Evolutionary conservation across 2,113 vertebrate genomes (phyloP).

Genomic region (Colinus virginianus): DNA sequence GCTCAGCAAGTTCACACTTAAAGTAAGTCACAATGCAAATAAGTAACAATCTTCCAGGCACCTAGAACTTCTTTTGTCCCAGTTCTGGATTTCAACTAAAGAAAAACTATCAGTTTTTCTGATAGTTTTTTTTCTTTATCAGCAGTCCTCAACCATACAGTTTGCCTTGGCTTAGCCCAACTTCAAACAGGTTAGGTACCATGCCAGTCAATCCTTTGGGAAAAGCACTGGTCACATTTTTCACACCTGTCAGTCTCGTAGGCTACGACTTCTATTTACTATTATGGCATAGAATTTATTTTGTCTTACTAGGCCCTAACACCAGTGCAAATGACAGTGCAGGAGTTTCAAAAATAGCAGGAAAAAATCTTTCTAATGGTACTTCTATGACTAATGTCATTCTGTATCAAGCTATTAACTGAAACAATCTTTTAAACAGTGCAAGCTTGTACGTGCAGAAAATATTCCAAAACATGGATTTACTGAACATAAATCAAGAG

Average conservation of each 20-base stretch:
- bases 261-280: background rate
- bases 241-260: background rate
- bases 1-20: background rate
- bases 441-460: background rate
- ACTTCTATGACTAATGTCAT: background rate
- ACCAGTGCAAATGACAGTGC: background rate
- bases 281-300: background rate
- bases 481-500: background rate
- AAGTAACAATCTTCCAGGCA: background rate
- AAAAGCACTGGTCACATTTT: background rate
- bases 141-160: background rate
- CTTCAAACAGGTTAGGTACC: background rate
- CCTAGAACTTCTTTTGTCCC: background rate
- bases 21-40: slow-evolving; percentile 27
- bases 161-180: background rate
- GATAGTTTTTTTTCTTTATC: no score
- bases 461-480: slow-evolving; percentile 11
- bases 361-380: background rate
- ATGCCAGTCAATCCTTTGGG: background rate
- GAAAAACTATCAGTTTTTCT: background rate
- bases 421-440: background rate
- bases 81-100: background rate
- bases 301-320: background rate
- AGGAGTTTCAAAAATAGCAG: background rate
- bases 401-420: background rate